Conservation (phyloP, 2,888 invertebrate genomes). For the Hartigia nigra region DNA sequence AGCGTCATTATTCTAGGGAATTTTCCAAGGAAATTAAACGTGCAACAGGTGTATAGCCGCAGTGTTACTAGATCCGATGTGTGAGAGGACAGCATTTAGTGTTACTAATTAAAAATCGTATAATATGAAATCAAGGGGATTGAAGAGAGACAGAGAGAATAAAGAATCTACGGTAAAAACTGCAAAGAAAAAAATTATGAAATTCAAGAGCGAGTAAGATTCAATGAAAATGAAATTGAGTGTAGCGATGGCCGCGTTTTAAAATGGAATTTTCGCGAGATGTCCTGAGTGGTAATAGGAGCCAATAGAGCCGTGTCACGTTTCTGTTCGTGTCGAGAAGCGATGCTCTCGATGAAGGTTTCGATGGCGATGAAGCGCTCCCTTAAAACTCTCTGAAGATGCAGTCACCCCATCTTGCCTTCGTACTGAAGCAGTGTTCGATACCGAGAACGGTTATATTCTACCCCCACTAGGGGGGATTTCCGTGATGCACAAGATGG, state of each 20-base stretch:
- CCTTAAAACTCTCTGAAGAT: conserved; percentile 13
- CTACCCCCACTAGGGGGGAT: conserved; percentile 45
- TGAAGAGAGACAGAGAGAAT: background rate
- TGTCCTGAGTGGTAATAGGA: background rate
- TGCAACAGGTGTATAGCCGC: conserved; percentile 28
- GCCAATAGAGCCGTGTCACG: background rate
- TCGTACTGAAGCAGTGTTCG: conserved; percentile 59
- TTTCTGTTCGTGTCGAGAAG: background rate
- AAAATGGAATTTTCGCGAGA: background rate
- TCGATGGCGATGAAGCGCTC: conserved; percentile 2
- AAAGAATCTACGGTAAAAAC: background rate
- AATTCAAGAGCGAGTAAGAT: background rate
- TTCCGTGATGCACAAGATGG: conserved; percentile 49
- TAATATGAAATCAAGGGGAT: background rate
- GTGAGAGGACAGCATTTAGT: background rate
- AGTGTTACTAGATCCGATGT: background rate
- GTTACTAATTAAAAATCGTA: background rate
- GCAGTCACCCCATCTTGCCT: conserved; percentile 48
- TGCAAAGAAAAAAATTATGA: background rate
- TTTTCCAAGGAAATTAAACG: conserved; percentile 30
- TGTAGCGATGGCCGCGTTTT: background rate
- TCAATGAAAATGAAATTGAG: background rate
- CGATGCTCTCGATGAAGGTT: conserved; percentile 1
- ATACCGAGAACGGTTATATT: conserved; percentile 61
- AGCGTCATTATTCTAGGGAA: background rate